Base-by-base conservation (phyloP, 2,797 vertebrate species). In the Cirrhinus molitorella region DNA sequence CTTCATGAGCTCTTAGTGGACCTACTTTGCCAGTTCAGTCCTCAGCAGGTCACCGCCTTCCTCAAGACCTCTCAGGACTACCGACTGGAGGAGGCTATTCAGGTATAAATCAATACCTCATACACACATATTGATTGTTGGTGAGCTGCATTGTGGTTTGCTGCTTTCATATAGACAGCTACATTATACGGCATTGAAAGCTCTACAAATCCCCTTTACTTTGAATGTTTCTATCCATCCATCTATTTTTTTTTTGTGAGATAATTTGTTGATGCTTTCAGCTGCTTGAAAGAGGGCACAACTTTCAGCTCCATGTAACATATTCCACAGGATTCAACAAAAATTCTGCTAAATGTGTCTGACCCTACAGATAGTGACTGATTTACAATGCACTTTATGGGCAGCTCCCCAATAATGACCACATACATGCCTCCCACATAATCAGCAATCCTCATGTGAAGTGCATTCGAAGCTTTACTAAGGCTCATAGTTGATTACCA, bases 31-130 rank as follows among this genome's bases (percentile, higher is more conserved):
- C 96, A 94, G 71, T 97, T 96, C 86, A 95, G 85, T 68, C 96
- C 97, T 12, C 83, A 92, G 34, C 89, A 96, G 49, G 96, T 98
- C 79, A 92, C 93, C 81, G 90, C 92, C 81, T 98, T 96, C 0
- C 95, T 99, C 28, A 93, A 92, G 84, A 94, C 94, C 31, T 96
- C 98, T 49, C 96, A 97, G 85, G 93, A 92, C 88, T 99, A 97
- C 93, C 95, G 96, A 37, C 91, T 99, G 78, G 96, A 99, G 87
- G 96, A 98, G 89, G 94, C 97, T 84, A 95, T 98, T 89, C 93
- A 96, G 91, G 98, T 99, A 89, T 65, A n/a, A 23, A 13, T 19
- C 11, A 28, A 37, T 21, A 13, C 12, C 67, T 40, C 31, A 72
- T 7, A 31, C 13, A 75, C 23, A 2, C 49, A 28, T 7, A 21